phyloP scores from a whole-genome alignment of 2,888 invertebrate genomes.

The Plebejus anna region DNA sequence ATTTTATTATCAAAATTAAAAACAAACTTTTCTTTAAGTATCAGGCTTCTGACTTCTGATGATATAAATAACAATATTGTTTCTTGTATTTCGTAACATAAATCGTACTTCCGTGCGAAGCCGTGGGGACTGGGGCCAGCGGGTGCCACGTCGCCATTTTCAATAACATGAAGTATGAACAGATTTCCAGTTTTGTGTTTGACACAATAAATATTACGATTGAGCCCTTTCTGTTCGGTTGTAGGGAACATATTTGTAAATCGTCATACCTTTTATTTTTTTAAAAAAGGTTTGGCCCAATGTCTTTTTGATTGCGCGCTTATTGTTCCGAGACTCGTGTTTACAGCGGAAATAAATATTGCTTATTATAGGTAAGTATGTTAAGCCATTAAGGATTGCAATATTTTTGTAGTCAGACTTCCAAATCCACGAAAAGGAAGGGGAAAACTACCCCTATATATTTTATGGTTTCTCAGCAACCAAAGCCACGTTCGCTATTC shows the following conservation, averaged over 20 bases:
- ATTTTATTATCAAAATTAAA: neutral
- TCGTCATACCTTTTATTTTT: neutral
- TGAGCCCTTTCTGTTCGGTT: neutral
- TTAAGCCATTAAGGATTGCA: neutral
- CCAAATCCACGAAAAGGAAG: too few relatives aligned
- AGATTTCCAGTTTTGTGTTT: constrained; percentile 4
- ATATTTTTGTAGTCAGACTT: too few relatives aligned
- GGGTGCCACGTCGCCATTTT: neutral
- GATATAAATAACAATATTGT: neutral
- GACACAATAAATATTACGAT: constrained; percentile 12
- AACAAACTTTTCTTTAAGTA: neutral
- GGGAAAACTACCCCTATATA: too few relatives aligned
- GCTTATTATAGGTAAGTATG: neutral
- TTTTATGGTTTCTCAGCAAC: too few relatives aligned
- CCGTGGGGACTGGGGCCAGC: neutral
- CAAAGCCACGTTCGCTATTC: too few relatives aligned
- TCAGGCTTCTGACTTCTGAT: neutral
- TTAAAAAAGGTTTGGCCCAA: neutral
- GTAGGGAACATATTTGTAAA: neutral
- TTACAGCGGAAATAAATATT: neutral
- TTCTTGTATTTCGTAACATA: neutral
- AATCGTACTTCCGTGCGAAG: neutral
- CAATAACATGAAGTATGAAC: neutral
- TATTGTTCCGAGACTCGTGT: neutral
- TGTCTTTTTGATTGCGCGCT: neutral